Evolutionary conservation across 1,140 invertebrate genomes (phyloP).

Genomic region (Drosophila erecta): DNA sequence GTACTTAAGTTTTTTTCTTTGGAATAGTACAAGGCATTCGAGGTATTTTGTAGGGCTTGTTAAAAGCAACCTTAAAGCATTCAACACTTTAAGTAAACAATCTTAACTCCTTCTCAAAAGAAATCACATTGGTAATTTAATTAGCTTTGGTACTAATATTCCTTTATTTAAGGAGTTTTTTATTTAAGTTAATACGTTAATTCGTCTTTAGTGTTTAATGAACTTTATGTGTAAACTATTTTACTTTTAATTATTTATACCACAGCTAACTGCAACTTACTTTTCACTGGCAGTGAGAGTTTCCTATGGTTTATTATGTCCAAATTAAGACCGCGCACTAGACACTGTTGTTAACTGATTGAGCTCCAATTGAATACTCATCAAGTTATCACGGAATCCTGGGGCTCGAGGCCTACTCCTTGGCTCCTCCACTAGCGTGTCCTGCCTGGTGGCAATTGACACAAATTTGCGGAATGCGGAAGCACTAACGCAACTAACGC

Average conservation of each 20-base stretch:
- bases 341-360: constrained; percentile 73
- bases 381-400: constrained; percentile 52
- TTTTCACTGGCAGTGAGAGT: constrained; percentile 7
- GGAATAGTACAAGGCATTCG: no score
- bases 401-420: constrained; percentile 22
- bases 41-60: no score
- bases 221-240: background rate
- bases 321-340: constrained; percentile 38
- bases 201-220: no score
- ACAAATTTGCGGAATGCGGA: constrained; percentile 76
- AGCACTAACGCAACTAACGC: constrained; percentile 65
- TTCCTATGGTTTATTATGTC: constrained; percentile 11
- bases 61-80: no score
- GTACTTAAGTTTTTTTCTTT: no score
- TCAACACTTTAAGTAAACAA: no score
- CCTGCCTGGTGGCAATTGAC: constrained; percentile 66
- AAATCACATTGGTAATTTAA: no score
- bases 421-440: constrained; percentile 25
- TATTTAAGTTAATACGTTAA: no score
- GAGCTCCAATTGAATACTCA: constrained; percentile 75
- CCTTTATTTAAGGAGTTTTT: no score
- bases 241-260: background rate
- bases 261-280: constrained; percentile 32
- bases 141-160: no score
- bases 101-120: no score